Evolutionary conservation across 2,113 vertebrate genomes (phyloP).

Genomic region (Erythrolamprus reginae): DNA sequence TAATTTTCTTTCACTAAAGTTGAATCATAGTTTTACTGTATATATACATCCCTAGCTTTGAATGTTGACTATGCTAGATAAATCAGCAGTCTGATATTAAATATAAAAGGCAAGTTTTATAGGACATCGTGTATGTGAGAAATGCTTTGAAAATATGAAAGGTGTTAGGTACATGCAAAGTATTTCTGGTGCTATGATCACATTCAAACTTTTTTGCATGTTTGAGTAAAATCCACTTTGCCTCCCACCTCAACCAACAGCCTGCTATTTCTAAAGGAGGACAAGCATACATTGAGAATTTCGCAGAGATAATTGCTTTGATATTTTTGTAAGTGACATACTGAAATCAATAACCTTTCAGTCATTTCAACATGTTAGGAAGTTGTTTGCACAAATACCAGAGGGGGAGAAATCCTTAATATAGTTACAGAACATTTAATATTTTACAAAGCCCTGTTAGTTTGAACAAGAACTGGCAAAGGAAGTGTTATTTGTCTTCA

Average conservation of each 20-base stretch:
- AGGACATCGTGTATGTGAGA: neutral
- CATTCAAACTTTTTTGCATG: conserved; percentile 2
- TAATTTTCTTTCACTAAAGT: neutral
- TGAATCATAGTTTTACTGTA: neutral
- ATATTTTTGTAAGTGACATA: neutral
- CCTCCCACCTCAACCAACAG: neutral
- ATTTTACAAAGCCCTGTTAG: conserved; percentile 32
- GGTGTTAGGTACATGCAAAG: neutral
- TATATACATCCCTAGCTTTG: neutral
- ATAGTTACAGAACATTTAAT: conserved; percentile 40
- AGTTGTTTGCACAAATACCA: conserved; percentile 19
- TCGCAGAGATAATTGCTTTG: conserved; percentile 14
- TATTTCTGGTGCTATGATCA: neutral
- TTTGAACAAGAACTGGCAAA: conserved; percentile 25
- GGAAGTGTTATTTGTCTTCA: conserved; percentile 24
- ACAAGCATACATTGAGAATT: neutral
- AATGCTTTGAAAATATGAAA: neutral
- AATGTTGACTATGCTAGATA: neutral
- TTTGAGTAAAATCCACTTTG: accelerated
- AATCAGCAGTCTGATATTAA: neutral
- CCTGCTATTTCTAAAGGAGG: conserved; percentile 10
- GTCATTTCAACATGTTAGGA: conserved; percentile 17
- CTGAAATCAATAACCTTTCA: neutral
- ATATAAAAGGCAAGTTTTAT: neutral
- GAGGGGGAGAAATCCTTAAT: conserved; percentile 26